These are phyloP conservation scores for Numida meleagris DNA, from an alignment of 2,113 vertebrate species.

Conservation along the genomic window DNA sequence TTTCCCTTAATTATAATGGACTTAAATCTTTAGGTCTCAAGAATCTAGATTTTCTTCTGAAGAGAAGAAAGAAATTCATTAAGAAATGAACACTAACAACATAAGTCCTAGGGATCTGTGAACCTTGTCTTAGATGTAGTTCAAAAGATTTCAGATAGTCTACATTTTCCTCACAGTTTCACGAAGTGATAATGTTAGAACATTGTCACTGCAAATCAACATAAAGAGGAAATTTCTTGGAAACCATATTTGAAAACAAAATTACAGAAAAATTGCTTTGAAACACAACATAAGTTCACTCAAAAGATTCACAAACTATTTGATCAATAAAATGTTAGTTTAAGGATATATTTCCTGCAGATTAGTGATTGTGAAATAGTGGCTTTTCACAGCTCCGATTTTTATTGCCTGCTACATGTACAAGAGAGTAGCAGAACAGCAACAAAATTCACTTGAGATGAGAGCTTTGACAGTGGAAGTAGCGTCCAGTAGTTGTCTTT, in stretches of 20 bases:
- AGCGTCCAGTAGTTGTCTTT: not conserved
- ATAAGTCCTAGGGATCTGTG: not conserved
- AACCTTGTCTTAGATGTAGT: not conserved
- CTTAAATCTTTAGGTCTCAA: not conserved
- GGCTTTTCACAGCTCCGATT: not conserved
- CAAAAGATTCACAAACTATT: not conserved
- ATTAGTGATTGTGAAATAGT: not conserved
- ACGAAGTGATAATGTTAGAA: not conserved
- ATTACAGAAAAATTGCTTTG: not conserved
- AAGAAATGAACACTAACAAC: not conserved
- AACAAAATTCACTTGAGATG: not conserved
- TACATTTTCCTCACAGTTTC: not conserved
- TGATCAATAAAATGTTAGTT: not conserved
- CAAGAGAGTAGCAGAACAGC: not conserved
- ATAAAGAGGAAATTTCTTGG: not conserved
- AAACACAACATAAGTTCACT: not conserved
- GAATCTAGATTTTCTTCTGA: not conserved
- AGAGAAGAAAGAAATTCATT: not conserved
- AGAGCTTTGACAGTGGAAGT: not conserved
- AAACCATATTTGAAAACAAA: not conserved
- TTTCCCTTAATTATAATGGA: not conserved
- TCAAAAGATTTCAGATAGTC: not conserved
- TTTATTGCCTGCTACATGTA: not conserved
- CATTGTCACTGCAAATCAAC: not conserved
- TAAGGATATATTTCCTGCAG: not conserved